Evolutionary conservation across 2,113 vertebrate species (phyloP).

Genomic region (Equus quagga): DNA sequence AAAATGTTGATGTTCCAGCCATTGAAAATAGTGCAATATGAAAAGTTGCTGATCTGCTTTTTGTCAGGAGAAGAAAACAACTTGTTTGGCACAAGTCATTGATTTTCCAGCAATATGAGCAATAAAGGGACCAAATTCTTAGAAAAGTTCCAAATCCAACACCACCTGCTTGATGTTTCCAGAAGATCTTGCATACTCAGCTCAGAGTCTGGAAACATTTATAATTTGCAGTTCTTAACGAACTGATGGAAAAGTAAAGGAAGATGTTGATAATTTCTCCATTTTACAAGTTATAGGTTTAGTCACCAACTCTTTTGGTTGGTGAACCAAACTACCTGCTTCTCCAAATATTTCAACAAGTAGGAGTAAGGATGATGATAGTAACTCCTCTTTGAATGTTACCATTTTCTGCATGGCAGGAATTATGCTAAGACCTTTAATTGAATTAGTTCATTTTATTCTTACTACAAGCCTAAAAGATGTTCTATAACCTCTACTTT

Average conservation of each 20-base stretch:
- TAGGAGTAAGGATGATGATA: background rate
- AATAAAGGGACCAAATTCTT: constrained; percentile 59
- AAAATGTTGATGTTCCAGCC: constrained; percentile 65
- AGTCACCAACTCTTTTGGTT: background rate
- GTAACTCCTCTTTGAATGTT: background rate
- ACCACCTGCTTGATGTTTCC: constrained; percentile 51
- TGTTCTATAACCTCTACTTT: background rate
- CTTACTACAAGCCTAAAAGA: background rate
- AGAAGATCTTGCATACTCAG: constrained; percentile 53
- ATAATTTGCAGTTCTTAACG: constrained; percentile 28
- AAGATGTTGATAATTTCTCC: background rate
- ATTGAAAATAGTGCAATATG: constrained; percentile 63
- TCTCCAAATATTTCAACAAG: constrained; percentile 32
- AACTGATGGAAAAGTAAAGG: constrained; percentile 31
- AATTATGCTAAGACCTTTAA: background rate
- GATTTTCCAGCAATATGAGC: constrained; percentile 60
- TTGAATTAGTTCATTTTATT: constrained; percentile 21
- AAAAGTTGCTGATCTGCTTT: constrained; percentile 72
- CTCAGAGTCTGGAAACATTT: constrained; percentile 43
- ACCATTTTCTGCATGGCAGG: background rate
- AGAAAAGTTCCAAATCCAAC: constrained; percentile 52
- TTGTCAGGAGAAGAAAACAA: constrained; percentile 73
- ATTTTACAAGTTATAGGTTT: background rate
- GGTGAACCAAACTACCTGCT: background rate
- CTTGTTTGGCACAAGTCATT: constrained; percentile 35